phyloP scores from a whole-genome alignment of 2,888 invertebrate genomes.

The Oxystoma pomonae region DNA sequence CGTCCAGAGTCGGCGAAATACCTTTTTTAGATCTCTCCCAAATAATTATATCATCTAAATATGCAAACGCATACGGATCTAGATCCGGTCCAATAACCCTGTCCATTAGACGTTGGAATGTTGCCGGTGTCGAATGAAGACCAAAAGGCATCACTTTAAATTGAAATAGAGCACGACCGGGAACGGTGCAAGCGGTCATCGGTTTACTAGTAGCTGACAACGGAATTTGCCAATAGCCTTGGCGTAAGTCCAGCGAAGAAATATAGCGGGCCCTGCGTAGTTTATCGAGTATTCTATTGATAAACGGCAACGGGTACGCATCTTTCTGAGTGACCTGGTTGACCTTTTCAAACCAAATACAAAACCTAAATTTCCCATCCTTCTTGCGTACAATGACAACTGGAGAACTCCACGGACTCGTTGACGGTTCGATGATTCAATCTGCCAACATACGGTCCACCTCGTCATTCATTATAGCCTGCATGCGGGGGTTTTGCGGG shows the following conservation, averaged over 20 bases:
- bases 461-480: too few relatives aligned
- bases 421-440: slow-evolving; percentile 18
- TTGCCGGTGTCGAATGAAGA: too few relatives aligned
- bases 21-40: background rate
- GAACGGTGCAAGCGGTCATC: too few relatives aligned
- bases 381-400: slow-evolving; percentile 13
- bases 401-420: slow-evolving; percentile 19
- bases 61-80: background rate
- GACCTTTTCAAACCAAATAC: slow-evolving; percentile 33
- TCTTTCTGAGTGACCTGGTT: slow-evolving; percentile 34
- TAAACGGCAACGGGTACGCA: slow-evolving; percentile 35
- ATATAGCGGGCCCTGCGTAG: slow-evolving; percentile 32
- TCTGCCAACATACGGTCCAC: slow-evolving; percentile 17
- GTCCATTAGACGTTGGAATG: too few relatives aligned
- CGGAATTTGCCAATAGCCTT: too few relatives aligned
- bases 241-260: slow-evolving; percentile 33
- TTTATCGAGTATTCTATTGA: too few relatives aligned
- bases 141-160: too few relatives aligned
- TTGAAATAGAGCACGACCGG: too few relatives aligned
- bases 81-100: too few relatives aligned
- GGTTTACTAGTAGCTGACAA: too few relatives aligned
- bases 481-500: background rate
- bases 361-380: slow-evolving; percentile 34
- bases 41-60: background rate
- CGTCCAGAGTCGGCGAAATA: background rate